Evolutionary conservation across 2,888 invertebrate species (phyloP).

Genomic region (Leucophenga montana): DNA sequence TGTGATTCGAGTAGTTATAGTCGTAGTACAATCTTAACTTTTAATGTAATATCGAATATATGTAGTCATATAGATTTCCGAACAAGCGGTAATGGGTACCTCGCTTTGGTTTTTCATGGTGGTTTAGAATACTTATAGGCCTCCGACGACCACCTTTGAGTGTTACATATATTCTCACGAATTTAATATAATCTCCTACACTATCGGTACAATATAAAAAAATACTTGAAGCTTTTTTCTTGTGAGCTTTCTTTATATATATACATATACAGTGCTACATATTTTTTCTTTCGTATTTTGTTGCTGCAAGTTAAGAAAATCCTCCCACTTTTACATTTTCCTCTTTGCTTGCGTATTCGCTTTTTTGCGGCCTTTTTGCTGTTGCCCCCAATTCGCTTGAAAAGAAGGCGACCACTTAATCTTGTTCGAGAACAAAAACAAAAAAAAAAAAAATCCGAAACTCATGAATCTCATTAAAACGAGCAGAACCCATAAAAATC

Average conservation of each 20-base stretch:
- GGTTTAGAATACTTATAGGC: too few relatives aligned
- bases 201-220: neutral
- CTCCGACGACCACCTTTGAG: too few relatives aligned
- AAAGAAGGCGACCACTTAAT: neutral
- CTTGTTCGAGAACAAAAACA: neutral
- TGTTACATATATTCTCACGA: neutral
- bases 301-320: constrained; percentile 33
- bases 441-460: constrained; percentile 38
- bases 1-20: too few relatives aligned
- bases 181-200: neutral
- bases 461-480: constrained; percentile 63
- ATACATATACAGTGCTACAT: too few relatives aligned
- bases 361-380: neutral
- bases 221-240: neutral
- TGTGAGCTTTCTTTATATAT: neutral
- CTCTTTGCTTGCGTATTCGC: too few relatives aligned
- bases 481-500: constrained; percentile 57
- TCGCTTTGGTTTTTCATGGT: too few relatives aligned
- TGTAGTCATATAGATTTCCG: too few relatives aligned
- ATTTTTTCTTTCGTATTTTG: neutral
- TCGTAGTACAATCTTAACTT: too few relatives aligned
- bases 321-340: constrained; percentile 33
- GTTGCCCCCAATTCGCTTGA: neutral
- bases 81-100: too few relatives aligned
- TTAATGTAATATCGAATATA: too few relatives aligned